Evolutionary conservation across 2,797 vertebrate genomes (phyloP).

Genomic region (Thamnophis elegans): DNA sequence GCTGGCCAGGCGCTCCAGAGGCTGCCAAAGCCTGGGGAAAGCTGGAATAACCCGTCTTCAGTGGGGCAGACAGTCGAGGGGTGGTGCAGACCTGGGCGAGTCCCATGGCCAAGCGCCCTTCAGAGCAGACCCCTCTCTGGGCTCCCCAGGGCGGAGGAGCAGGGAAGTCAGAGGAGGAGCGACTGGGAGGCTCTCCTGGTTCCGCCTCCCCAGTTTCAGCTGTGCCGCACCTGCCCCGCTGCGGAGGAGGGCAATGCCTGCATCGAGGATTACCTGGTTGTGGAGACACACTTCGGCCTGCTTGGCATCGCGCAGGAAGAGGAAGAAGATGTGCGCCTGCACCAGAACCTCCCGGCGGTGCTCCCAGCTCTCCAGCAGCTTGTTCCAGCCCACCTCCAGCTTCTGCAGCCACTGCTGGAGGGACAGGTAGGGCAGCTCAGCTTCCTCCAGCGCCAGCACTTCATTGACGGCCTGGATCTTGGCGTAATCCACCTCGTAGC

Average conservation of each 20-base stretch:
- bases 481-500: slow-evolving; percentile 89
- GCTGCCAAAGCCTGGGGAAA: background rate
- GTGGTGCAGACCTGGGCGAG: no score
- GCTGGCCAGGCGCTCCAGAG: background rate
- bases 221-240: background rate
- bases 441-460: slow-evolving; percentile 81
- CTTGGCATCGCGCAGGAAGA: slow-evolving; percentile 87
- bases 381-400: slow-evolving; percentile 90
- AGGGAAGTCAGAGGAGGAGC: background rate
- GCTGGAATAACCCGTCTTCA: background rate
- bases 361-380: slow-evolving; percentile 93
- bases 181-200: background rate
- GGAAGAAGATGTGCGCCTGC: slow-evolving; percentile 89
- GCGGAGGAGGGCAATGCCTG: background rate
- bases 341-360: slow-evolving; percentile 83
- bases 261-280: slow-evolving; percentile 79
- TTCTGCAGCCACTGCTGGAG: slow-evolving; percentile 94
- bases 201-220: background rate
- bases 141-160: background rate
- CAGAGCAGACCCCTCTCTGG: background rate
- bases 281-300: slow-evolving; percentile 83
- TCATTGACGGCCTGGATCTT: slow-evolving; percentile 90
- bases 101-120: background rate
- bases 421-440: slow-evolving; percentile 81
- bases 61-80: background rate